Evolutionary conservation across 2,113 vertebrate genomes (phyloP), one percentile per base, ranked within the genome.

Genomic region (Turnix velox): DNA sequence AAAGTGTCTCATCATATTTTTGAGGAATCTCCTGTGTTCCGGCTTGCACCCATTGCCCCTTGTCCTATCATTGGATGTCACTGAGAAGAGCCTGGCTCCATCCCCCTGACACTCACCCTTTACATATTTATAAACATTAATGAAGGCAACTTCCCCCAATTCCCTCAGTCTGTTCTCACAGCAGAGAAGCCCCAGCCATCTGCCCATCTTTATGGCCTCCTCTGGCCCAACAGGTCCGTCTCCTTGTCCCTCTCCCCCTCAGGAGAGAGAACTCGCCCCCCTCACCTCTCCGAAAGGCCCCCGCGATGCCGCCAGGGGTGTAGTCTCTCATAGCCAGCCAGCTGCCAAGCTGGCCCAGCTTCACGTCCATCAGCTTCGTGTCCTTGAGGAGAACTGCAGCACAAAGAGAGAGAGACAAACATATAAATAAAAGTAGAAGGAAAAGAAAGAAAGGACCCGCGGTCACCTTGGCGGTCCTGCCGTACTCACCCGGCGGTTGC

Each of bases 341-440:
- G 68, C 10, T 88, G 25, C 98, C 98, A 87, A 99, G 68, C 96
- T 99, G 97, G 7, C 97, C 98, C 62, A 99, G 90, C 92, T 99
- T 99, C 87, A 99, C 98, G 12, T 99, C 98, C 98, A 99, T 86
- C 54, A 99, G 98, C 45, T 94, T 98, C 96, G 86, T 98, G 65
- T 99, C 98, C 72, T 95, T 98, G 48, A 99, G 18, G 49, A 98
- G 95, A 95, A 98, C 99, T 99, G 87, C 73, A 16, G 61, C 14
- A 78, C 28, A 91, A 46, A 66, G 55, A 84, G 13, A 9, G 35
- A 46, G 18, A 42, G 14, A 79, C 25, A 66, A 11, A 40, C 10
- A 18, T 7, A 10, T 4, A 14, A 40, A 51, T 91, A 2, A 94
- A 65, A 3, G 10, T 16, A 37, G n/a, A 37, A 9, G 17, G 31